Evolutionary conservation across 2,113 vertebrate species (phyloP), one percentile per base, ranked within the genome.

Genomic region (Campylomormyrus numenius): DNA sequence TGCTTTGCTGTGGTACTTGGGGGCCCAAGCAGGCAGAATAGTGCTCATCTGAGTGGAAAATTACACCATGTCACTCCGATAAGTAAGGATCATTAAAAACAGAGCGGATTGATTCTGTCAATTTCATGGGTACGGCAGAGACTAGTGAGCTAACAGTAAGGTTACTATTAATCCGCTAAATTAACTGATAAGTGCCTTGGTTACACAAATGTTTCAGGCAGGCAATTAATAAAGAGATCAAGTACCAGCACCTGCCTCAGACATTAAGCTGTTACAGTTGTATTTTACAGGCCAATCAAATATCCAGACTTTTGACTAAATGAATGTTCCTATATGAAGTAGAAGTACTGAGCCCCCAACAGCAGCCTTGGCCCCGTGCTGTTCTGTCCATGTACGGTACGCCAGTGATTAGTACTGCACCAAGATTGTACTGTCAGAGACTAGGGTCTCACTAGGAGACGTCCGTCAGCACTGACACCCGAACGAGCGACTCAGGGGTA

Each of bases 61-160:
- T 80, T 80, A 80, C 74, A 80, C 74, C 74, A 19, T 80, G 74
- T 80, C 74, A 39, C 74, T 80, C 35, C 5, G 74, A 80, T 80
- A 80, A 80, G 74, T 80, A 80, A 80, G 35, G 74, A 80, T 39
- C 74, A 80, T 80, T 80, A 80, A 42, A 80, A 80, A 80, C 35
- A 80, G 70, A 77, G 11, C 74, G 13, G 31, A 80, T 6, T 80
- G 74, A 42, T 42, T 80, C 74, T 80, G 74, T 80, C 74, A 80
- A 80, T 80, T 80, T 80, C 74, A 80, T 19, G 74, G 74, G 31
- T 8, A 80, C 13, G 13, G 31, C 35, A 42, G 74, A 35, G 15
- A 42, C 74, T 39, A 42, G 74, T 19, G 35, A 80, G 74, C 74
- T 42, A 80, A 80, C 19, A 80, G 31, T 42, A 80, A 42, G 35